Evolutionary conservation across 2,797 vertebrate genomes (phyloP).

Genomic region (Chelon auratus): DNA sequence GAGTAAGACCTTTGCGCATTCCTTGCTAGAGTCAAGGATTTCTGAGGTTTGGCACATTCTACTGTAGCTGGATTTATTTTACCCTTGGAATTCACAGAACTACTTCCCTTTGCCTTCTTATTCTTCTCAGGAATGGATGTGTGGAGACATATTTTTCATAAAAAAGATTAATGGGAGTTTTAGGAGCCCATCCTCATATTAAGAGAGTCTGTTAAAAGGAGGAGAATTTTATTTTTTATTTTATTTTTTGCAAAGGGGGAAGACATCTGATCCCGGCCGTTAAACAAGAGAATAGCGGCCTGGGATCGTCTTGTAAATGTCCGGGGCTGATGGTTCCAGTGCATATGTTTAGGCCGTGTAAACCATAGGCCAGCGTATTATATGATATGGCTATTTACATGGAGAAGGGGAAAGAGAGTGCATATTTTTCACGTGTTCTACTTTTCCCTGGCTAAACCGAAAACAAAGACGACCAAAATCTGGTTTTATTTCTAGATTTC

Average conservation of each 20-base stretch:
- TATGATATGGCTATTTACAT: conserved; percentile 36
- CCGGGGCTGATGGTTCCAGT: conserved; percentile 59
- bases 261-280: conserved; percentile 69
- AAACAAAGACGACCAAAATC: too few species aligned
- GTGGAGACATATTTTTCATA: conserved; percentile 59
- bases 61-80: conserved; percentile 72
- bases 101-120: conserved; percentile 35
- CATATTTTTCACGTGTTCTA: neutral
- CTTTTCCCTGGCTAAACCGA: too few species aligned
- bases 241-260: conserved; percentile 39
- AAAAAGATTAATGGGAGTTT: conserved; percentile 67
- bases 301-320: conserved; percentile 74
- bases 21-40: conserved; percentile 65
- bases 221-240: conserved; percentile 25
- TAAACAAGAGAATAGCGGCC: conserved; percentile 65
- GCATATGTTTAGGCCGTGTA: conserved; percentile 61
- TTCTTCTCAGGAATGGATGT: conserved; percentile 46
- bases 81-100: conserved; percentile 61
- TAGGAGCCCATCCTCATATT: conserved; percentile 58
- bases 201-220: conserved; percentile 59
- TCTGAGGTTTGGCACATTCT: conserved; percentile 78
- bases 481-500: too few species aligned
- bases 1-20: conserved; percentile 66
- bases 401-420: neutral
- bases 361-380: conserved; percentile 23